phyloP scores from a whole-genome alignment of 1,140 invertebrate genomes.

The Formica exsecta region DNA sequence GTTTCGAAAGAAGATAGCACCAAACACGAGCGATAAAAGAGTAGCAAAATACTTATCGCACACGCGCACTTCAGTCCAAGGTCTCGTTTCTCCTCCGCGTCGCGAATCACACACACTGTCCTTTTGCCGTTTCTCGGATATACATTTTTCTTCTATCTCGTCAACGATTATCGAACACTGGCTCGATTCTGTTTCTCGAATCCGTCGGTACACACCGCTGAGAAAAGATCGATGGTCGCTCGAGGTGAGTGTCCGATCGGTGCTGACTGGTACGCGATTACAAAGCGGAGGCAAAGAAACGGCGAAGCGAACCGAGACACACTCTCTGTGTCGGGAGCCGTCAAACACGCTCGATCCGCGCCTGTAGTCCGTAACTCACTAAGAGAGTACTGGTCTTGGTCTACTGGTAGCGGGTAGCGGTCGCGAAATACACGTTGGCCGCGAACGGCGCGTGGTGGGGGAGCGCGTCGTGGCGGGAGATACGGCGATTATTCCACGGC shows the following conservation, averaged over 20 bases:
- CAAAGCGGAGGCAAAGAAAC: background rate
- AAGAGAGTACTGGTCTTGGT: no score
- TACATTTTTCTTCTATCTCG: constrained; percentile 4
- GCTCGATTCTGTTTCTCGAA: background rate
- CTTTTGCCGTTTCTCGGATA: background rate
- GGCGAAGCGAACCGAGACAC: background rate
- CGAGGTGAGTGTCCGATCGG: background rate
- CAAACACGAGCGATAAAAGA: constrained; percentile 2
- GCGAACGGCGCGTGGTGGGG: constrained; percentile 62
- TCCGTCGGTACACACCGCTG: background rate
- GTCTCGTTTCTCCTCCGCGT: background rate
- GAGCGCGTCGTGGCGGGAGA: constrained; percentile 59
- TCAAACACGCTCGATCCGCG: constrained; percentile 64
- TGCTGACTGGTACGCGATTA: background rate
- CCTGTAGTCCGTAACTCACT: constrained; percentile 82
- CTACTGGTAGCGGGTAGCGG: background rate
- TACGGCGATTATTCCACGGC: background rate
- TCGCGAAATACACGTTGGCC: constrained; percentile 76
- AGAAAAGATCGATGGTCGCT: no score
- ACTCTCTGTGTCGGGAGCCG: constrained; percentile 11
- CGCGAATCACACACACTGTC: constrained; percentile 8
- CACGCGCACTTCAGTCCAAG: constrained; percentile 36
- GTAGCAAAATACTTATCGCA: constrained; percentile 13
- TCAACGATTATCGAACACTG: background rate
- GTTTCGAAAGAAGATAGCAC: background rate